Conservation (phyloP, 1,140 invertebrate species). For the Anastrepha ludens region DNA sequence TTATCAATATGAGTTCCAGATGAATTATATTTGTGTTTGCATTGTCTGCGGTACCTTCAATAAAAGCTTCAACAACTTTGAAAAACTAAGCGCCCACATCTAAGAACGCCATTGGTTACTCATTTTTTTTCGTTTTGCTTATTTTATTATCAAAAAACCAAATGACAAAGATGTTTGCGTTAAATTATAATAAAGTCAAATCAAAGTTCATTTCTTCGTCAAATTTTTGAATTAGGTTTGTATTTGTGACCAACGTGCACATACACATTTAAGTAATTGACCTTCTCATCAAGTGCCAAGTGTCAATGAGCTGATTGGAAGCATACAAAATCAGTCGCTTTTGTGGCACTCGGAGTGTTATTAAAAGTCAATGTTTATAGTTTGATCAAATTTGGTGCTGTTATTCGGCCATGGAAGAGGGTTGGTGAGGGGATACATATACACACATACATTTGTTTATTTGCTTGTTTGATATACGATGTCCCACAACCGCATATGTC, state of each 20-base stretch:
- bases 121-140: background rate
- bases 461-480: background rate
- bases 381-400: background rate
- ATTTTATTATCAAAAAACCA: background rate
- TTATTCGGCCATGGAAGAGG: background rate
- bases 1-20: background rate
- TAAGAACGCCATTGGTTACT: no score
- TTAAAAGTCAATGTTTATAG: slow-evolving; percentile 46
- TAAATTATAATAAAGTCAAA: background rate
- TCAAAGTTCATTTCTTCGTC: background rate
- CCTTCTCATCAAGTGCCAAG: slow-evolving; percentile 49
- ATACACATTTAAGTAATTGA: background rate
- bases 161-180: background rate
- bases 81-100: no score
- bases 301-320: slow-evolving; percentile 16
- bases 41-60: no score
- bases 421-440: background rate
- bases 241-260: background rate
- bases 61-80: no score
- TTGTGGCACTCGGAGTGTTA: slow-evolving; percentile 14
- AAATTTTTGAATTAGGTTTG: background rate
- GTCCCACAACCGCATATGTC: background rate
- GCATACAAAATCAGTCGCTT: background rate
- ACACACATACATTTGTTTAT: background rate
- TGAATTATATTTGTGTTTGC: background rate